Base-by-base conservation (phyloP, 2,797 vertebrate genomes). In the Apogon talboti region DNA sequence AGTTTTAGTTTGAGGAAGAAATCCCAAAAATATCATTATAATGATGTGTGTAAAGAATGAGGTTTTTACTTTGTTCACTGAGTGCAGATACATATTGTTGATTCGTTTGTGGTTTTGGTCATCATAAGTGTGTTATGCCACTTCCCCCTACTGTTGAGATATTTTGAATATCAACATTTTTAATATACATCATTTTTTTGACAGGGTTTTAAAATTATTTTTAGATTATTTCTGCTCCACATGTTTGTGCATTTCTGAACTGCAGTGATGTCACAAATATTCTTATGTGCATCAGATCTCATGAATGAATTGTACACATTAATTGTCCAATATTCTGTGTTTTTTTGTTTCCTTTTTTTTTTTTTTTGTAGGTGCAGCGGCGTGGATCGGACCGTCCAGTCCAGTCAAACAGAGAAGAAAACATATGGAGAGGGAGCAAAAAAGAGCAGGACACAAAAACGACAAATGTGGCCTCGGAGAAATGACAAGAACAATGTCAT, bases 401-500 rank as follows among this genome's bases (percentile, higher is more conserved):
- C 54, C 54, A 12, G 57, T 28, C 12, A 73, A 66, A 63, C 77
- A 73, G 21, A 85, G 50, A 50, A 76, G 33, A 43, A 71, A 45
- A 50, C 49, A 18, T 0, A 84, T 66, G 62, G 61, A 81, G 38
- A 77, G 12, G 24, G 71, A 80, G 6, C 65, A 66, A 38, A 61
- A 7, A 28, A 35, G n/a, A 66, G 48, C 46, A 10, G 35, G 43
- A 30, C 43, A 43, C 42, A 71, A 41, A 49, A 75, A 72, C 59
- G 78, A 86, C 54, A 79, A 66, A 60, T 12, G 28, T 44, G 54
- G 52, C 38, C 68, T 75, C 12, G 85, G 60, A 66, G 86, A 83
- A 9, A 77, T 79, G 50, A 71, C 82, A 0, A 89, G 83, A 83
- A 80, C 87, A 11, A 74, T 87, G 83, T 87, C 87, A 6, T 91